These are phyloP conservation scores for Cephalopholis sonnerati DNA, from an alignment of 2,113 vertebrate species.

Conservation along the genomic window DNA sequence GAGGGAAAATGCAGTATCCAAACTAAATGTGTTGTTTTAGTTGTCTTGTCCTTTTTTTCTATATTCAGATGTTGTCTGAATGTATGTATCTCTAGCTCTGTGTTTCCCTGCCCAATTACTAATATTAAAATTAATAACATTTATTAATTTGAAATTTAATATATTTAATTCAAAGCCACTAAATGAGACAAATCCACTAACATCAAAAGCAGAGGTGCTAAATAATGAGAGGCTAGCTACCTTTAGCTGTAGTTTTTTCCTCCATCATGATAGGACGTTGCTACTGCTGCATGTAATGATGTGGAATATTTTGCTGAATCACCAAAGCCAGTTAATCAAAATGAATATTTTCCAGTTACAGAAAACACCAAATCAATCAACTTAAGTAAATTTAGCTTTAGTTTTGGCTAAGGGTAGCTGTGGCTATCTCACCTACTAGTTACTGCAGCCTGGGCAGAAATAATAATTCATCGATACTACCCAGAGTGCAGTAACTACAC, in stretches of 20 bases:
- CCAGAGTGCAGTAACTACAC: background rate
- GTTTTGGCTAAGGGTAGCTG: no score
- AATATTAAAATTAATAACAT: background rate
- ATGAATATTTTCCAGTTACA: background rate
- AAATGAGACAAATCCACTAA: background rate
- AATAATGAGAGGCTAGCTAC: background rate
- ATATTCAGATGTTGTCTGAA: no score
- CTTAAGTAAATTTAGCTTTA: no score
- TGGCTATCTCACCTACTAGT: no score
- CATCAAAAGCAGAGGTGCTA: background rate
- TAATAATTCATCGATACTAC: no score
- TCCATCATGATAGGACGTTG: background rate
- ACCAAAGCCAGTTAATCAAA: background rate
- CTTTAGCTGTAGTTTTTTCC: background rate
- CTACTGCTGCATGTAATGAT: background rate
- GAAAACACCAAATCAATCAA: no score
- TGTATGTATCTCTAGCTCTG: no score
- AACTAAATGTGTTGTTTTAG: background rate
- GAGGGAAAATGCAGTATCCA: background rate
- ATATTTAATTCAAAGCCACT: background rate
- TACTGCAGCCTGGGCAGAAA: no score
- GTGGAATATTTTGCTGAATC: no score
- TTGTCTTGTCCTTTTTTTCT: background rate
- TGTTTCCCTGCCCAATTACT: no score
- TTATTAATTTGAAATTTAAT: background rate